phyloP scores from a whole-genome alignment of 2,113 vertebrate species.

The Hippocampus abdominalis region DNA sequence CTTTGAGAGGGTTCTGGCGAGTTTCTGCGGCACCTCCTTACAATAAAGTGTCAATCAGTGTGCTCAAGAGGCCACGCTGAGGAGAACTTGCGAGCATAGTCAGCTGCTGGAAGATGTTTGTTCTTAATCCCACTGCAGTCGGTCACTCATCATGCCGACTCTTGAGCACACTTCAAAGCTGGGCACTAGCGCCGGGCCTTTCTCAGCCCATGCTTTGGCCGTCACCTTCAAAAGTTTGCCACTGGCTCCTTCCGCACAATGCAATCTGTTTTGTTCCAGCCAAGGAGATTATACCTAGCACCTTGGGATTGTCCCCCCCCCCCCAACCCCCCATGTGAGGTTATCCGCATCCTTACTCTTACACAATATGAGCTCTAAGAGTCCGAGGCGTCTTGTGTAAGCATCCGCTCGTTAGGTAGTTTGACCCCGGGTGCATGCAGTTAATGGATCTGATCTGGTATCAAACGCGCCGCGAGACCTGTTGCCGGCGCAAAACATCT shows the following conservation, averaged over 20 bases:
- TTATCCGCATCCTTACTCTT: slow-evolving; percentile 55
- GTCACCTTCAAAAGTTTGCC: slow-evolving; percentile 57
- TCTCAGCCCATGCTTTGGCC: slow-evolving; percentile 49
- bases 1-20: slow-evolving; percentile 45
- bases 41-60: slow-evolving; percentile 35
- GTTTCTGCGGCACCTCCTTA: slow-evolving; percentile 27
- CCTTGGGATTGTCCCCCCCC: slow-evolving; percentile 52
- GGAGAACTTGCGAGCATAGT: slow-evolving; percentile 49
- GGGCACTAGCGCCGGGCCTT: slow-evolving; percentile 35
- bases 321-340: slow-evolving; percentile 58
- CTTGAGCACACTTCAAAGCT: slow-evolving; percentile 65
- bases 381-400: slow-evolving; percentile 21
- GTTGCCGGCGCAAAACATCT: slow-evolving; percentile 39
- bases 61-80: slow-evolving; percentile 50
- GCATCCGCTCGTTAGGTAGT: slow-evolving; percentile 47
- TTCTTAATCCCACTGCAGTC: slow-evolving; percentile 55
- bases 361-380: slow-evolving; percentile 48
- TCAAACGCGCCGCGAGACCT: slow-evolving; percentile 39
- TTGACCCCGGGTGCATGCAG: slow-evolving; percentile 39
- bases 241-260: slow-evolving; percentile 37
- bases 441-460: slow-evolving; percentile 51
- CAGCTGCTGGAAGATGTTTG: slow-evolving; percentile 53
- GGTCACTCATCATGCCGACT: slow-evolving; percentile 48
- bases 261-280: slow-evolving; percentile 66
- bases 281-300: slow-evolving; percentile 51